Conservation (phyloP, 2,113 vertebrate genomes). For the Esox niger region DNA sequence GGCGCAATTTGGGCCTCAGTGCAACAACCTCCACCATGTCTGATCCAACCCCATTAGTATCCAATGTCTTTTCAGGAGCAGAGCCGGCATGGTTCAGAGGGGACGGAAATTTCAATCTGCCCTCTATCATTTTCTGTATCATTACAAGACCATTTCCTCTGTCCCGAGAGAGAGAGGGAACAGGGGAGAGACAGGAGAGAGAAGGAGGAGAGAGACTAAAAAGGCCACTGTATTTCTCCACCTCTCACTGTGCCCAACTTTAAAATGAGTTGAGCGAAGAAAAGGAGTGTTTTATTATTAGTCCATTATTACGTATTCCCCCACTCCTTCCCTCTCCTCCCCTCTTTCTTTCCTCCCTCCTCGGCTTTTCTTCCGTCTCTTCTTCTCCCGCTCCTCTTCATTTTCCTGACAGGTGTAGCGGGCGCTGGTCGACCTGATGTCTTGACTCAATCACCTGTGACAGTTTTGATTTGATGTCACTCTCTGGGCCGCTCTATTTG, state of each 20-base stretch:
- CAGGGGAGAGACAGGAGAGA: constrained; percentile 44
- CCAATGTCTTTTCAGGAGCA: constrained; percentile 70
- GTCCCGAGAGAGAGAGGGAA: constrained; percentile 67
- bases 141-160: constrained; percentile 97
- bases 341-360: constrained; percentile 57
- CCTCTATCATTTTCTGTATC: constrained; percentile 99
- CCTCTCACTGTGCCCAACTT: constrained; percentile 74
- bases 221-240: constrained; percentile 79
- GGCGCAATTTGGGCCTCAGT: too few relatives aligned
- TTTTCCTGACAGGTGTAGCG: constrained; percentile 77
- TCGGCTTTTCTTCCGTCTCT: constrained; percentile 49
- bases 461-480: constrained; percentile 98
- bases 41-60: constrained; percentile 71
- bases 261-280: constrained; percentile 61
- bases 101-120: constrained; percentile 99
- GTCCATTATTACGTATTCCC: constrained; percentile 84
- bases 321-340: constrained; percentile 52
- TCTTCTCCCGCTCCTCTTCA: constrained; percentile 24
- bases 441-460: constrained; percentile 99
- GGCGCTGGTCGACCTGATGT: constrained; percentile 82
- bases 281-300: constrained; percentile 86
- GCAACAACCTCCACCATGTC: constrained; percentile 49
- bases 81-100: constrained; percentile 90
- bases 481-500: constrained; percentile 94
- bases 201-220: constrained; percentile 48